phyloP scores from a whole-genome alignment of 2,888 invertebrate species.

The Melipona beecheii region DNA sequence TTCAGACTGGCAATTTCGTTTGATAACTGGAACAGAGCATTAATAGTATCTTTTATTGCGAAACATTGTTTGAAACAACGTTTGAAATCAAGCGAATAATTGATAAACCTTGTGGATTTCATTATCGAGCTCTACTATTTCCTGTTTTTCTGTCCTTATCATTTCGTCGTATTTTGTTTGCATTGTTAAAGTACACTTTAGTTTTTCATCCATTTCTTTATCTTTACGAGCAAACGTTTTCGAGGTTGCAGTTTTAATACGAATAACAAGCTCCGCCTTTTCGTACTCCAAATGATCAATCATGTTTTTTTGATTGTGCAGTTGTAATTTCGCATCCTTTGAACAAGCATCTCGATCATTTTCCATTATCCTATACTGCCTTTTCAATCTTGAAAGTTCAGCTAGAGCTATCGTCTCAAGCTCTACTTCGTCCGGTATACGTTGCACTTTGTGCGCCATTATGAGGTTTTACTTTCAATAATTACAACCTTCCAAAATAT shows the following conservation, averaged over 20 bases:
- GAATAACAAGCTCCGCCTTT: slow-evolving; percentile 87
- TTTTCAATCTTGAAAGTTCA: slow-evolving; percentile 91
- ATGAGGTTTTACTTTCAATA: slow-evolving; percentile 22
- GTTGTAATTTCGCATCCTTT: slow-evolving; percentile 88
- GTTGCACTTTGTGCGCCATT: slow-evolving; percentile 80
- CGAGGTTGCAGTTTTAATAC: slow-evolving; percentile 86
- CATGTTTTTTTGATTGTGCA: slow-evolving; percentile 88
- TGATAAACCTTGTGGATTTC: slow-evolving; percentile 85
- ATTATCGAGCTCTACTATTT: slow-evolving; percentile 85
- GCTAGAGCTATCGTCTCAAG: slow-evolving; percentile 92
- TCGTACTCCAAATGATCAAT: slow-evolving; percentile 87
- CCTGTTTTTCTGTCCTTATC: slow-evolving; percentile 85
- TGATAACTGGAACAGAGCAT: slow-evolving; percentile 79
- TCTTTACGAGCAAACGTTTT: slow-evolving; percentile 86
- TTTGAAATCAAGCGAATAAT: not conserved
- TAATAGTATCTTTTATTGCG: slow-evolving; percentile 4
- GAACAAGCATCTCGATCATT: slow-evolving; percentile 90
- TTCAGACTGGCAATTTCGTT: slow-evolving; percentile 83
- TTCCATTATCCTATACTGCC: slow-evolving; percentile 94
- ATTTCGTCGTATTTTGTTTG: slow-evolving; percentile 85
- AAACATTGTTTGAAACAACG: not conserved
- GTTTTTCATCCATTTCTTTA: slow-evolving; percentile 85
- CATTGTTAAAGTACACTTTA: slow-evolving; percentile 86
- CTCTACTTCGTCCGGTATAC: slow-evolving; percentile 88
- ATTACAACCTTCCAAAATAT: slow-evolving; percentile 8